Base-by-base conservation (phyloP, 2,888 invertebrate species). In the Protophormia terraenovae region DNA sequence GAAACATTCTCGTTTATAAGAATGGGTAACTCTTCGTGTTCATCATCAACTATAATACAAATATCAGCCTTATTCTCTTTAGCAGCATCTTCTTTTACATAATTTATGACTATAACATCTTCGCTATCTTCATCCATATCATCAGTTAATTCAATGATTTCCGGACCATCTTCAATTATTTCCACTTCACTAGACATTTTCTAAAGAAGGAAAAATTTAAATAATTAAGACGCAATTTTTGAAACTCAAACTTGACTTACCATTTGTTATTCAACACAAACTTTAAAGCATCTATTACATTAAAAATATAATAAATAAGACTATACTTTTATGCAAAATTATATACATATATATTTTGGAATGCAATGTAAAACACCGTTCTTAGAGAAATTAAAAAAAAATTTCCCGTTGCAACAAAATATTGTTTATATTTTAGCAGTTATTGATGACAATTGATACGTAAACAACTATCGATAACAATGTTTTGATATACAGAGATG, bases 141-240 rank as follows among this genome's bases (percentile, higher is more conserved):
- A 16, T 81, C 81, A n/a, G 69, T 62, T 24, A 81, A 62, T 41
- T 62, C 75, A 41, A 75, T 53, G 1, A 64, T 45, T 64, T 45
- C 12, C 12, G 8, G 19, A 1, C 1, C 1, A 14, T 24, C 12
- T 16, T 55, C 53, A 53, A 79, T 64, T 7, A 79, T 53, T 64
- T 79, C 64, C 38, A 79, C 41, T 12, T 67, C 67, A 4, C 32
- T 19, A n/a, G 32, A 35, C 81, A 76, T 81, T 19, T 19, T 16
- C 24, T 66, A 45, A 58, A 19, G 12, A 22, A 2, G n/a, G 10
- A 58, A 2, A 47, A 47, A 19, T 19, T 10, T 27, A n/a, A 55
- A 47, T 3, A 50, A 22, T 10, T 50, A 41, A 41, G n/a, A n/a
- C 41, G n/a, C 41, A 41, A 41, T n/a, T n/a, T n/a, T 2, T 12